Base-by-base conservation (phyloP, 2,888 invertebrate species). In the Escarpia spicata region DNA sequence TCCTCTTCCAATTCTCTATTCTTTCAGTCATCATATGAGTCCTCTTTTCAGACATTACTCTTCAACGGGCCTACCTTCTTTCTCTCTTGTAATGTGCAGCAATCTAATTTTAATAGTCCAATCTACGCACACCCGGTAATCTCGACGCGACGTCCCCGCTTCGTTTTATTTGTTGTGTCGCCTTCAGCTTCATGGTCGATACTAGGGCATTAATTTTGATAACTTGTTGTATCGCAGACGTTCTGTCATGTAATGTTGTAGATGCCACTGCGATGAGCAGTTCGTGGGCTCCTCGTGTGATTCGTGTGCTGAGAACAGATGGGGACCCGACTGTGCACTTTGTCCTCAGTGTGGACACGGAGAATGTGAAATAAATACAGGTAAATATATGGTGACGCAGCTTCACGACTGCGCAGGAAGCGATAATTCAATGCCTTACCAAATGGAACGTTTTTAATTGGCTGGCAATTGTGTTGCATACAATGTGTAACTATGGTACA, bases 201-300 rank as follows among this genome's bases (percentile, higher is more conserved):
- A 75, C 26, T 3, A 26, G 19, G 19, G n/a, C 19, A 3, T 75
- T 37, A 26, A 26, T 19, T 75, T 19, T 26, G 1, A 52, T 12
- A 2, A 15, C 15, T 2, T 26, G 26, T 75, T 1, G 75, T 4
- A 15, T 2, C 37, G 37, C 37, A 37, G 37, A 75, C 75, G 19
- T 19, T 75, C 75, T 75, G 19, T 75, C 15, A 10, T 15, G 60
- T 6, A 10, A 89, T 90, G 31, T 52, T 31, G 10, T 91, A 91
- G 92, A 91, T 91, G 93, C 92, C 45, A 90, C 44, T 93, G 94
- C 92, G n/a, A 45, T 4, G 92, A 58, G 2, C 60, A 90, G 45
- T 93, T 90, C 91, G 31, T 43, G 52, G 93, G 93, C 26, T 3
- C 90, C 9, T 90, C 92, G n/a, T 93, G 93, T 92, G 58, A 92